A percentile compares a stretch with the other conserved stretches of the same genome.
Conservation (phyloP, 2,113 vertebrate genomes). For the Mus spicilegus region DNA sequence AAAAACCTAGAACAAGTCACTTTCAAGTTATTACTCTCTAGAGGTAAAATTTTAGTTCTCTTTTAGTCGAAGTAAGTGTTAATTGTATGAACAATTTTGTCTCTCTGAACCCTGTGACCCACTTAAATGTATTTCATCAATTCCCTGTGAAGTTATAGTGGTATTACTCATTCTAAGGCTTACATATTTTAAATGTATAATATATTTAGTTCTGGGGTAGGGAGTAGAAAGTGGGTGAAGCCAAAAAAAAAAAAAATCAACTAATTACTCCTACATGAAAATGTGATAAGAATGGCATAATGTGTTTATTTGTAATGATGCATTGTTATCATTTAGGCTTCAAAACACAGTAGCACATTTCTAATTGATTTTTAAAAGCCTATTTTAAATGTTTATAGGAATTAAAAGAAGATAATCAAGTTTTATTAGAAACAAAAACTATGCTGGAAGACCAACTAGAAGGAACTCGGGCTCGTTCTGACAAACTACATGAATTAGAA, state of each 20-base stretch:
- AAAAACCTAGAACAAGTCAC: constrained; percentile 3
- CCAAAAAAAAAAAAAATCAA: neutral
- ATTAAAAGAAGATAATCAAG: constrained; percentile 98
- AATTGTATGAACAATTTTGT: neutral
- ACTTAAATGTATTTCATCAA: constrained; percentile 1
- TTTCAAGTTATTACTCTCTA: constrained; percentile 11
- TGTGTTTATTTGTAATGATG: constrained; percentile 44
- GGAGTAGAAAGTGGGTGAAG: neutral
- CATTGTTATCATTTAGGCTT: constrained; percentile 52
- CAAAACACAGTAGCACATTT: constrained; percentile 55
- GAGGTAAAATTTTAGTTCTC: constrained; percentile 23
- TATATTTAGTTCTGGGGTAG: constrained; percentile 15
- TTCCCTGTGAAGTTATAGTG: constrained; percentile 44
- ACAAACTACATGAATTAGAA: constrained; percentile 97
- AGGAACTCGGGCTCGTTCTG: constrained; percentile 93
- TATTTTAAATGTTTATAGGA: constrained; percentile 89
- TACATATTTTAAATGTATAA: constrained; percentile 48
- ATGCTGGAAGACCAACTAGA: constrained; percentile 98
- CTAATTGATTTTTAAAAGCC: neutral
- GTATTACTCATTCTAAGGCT: neutral
- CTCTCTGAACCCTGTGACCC: constrained; percentile 7
- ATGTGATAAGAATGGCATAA: neutral
- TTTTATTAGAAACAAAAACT: constrained; percentile 96
- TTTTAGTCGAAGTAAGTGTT: constrained; percentile 16
- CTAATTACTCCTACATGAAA: constrained; percentile 32